phyloP scores from a whole-genome alignment of 2,113 vertebrate genomes.

The Symphodus melops region DNA sequence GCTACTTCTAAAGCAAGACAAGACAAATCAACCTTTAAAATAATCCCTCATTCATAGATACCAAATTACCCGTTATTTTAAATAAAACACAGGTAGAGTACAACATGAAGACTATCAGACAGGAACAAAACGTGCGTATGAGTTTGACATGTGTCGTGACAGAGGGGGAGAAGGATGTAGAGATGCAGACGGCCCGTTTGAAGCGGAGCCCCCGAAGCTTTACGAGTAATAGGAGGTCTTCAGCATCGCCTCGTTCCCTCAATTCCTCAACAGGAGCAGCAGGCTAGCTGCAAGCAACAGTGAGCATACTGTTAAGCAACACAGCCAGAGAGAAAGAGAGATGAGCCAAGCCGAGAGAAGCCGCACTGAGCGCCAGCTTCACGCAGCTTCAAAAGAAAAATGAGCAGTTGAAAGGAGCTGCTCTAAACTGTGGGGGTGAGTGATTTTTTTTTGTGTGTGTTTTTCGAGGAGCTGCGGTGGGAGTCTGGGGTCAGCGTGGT shows the following conservation, averaged over 20 bases:
- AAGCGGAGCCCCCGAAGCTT: neutral
- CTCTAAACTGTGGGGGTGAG: conserved; percentile 30
- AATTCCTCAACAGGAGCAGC: conserved; percentile 19
- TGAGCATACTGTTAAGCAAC: conserved; percentile 36
- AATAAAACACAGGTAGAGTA: neutral
- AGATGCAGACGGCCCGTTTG: neutral
- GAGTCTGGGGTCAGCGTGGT: conserved; percentile 35
- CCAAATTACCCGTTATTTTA: neutral
- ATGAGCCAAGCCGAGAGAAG: conserved; percentile 40
- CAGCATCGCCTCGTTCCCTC: conserved; percentile 20
- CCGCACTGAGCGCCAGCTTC: conserved; percentile 26
- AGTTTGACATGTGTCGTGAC: neutral
- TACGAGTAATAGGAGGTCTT: neutral
- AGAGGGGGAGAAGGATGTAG: conserved; percentile 8
- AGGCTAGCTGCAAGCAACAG: conserved; percentile 42
- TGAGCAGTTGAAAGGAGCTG: conserved; percentile 34
- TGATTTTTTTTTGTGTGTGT: conserved; percentile 28
- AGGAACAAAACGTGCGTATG: neutral
- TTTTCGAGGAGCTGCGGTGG: conserved; percentile 29
- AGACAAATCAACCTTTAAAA: too few relatives aligned
- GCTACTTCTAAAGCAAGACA: too few relatives aligned
- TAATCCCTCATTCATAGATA: too few relatives aligned
- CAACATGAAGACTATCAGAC: neutral
- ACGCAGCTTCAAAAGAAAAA: conserved; percentile 41
- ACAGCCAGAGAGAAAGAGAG: conserved; percentile 30